Percentiles rank a stretch among this genome's conserved stretches.
Evolutionary conservation across 2,113 vertebrate species (phyloP).

Genomic region (Brachirus orientalis): DNA sequence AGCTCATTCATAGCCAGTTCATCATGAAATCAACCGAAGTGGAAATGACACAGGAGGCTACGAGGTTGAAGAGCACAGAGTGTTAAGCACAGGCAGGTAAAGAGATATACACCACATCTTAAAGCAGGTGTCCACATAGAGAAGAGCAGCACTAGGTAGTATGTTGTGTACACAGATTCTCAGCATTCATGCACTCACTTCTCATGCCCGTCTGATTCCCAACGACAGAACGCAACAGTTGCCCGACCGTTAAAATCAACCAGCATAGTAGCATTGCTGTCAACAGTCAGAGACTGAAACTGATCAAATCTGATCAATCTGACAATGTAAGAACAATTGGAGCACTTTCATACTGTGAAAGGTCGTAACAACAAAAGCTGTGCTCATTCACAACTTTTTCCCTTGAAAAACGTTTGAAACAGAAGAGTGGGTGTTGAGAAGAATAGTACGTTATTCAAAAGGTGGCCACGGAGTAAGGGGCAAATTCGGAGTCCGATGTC

Average conservation of each 20-base stretch:
- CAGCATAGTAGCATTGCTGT: conserved; percentile 24
- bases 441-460: conserved; percentile 52
- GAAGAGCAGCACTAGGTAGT: conserved; percentile 89
- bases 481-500: conserved; percentile 62
- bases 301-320: conserved; percentile 39
- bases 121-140: conserved; percentile 88
- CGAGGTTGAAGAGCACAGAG: conserved; percentile 90
- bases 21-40: conserved; percentile 82
- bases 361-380: conserved; percentile 48
- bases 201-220: conserved; percentile 54
- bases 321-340: conserved; percentile 54
- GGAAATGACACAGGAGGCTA: conserved; percentile 90
- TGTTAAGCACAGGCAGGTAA: conserved; percentile 89
- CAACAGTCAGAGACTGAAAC: conserved; percentile 41
- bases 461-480: conserved; percentile 62
- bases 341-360: conserved; percentile 53
- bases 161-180: conserved; percentile 93
- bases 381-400: conserved; percentile 38
- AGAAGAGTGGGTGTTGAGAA: conserved; percentile 49
- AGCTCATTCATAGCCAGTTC: conserved; percentile 83
- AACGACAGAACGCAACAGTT: conserved; percentile 78
- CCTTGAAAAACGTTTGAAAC: conserved; percentile 63
- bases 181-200: conserved; percentile 78
- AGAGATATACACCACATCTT: conserved; percentile 90
- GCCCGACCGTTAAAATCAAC: conserved; percentile 29